Percentiles rank a stretch among this genome's conserved stretches.
These are phyloP conservation scores for Cremastinae sp. DNA, from an alignment of 2,888 invertebrate genomes.

Conservation along the genomic window DNA sequence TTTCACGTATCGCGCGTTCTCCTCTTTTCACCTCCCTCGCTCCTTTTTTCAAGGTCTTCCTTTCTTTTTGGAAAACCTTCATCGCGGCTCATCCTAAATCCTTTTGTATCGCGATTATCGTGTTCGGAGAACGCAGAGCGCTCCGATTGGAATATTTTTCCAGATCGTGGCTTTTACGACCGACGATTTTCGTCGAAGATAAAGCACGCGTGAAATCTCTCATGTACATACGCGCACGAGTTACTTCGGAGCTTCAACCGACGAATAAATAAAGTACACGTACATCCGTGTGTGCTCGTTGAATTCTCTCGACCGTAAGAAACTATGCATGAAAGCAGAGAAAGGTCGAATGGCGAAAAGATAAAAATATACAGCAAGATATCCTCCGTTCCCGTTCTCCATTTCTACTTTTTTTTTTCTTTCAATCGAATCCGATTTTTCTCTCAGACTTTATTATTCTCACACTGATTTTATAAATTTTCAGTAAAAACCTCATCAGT, in stretches of 20 bases:
- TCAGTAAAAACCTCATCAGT: no score
- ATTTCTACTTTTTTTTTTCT: no score
- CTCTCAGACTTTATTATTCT: no score
- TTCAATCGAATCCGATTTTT: no score
- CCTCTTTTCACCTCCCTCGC: background rate
- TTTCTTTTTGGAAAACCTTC: constrained; percentile 17
- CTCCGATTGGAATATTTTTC: constrained; percentile 56
- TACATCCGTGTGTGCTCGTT: no score
- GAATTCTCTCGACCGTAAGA: no score
- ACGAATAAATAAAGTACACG: background rate
- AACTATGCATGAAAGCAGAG: no score
- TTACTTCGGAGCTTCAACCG: background rate
- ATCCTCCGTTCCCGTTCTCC: no score
- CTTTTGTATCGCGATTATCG: constrained; percentile 54
- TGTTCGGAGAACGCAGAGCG: constrained; percentile 1
- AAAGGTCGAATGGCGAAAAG: no score
- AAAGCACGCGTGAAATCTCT: constrained; percentile 55
- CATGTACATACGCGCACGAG: background rate
- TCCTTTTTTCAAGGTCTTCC: background rate
- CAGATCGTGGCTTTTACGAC: constrained; percentile 55
- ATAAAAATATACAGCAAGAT: no score
- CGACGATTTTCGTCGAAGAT: constrained; percentile 57
- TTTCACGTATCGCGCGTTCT: background rate
- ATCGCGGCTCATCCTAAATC: constrained; percentile 47
- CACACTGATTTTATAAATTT: no score